Base-by-base conservation (phyloP, 2,113 vertebrate species). In the Nicator chloris region DNA sequence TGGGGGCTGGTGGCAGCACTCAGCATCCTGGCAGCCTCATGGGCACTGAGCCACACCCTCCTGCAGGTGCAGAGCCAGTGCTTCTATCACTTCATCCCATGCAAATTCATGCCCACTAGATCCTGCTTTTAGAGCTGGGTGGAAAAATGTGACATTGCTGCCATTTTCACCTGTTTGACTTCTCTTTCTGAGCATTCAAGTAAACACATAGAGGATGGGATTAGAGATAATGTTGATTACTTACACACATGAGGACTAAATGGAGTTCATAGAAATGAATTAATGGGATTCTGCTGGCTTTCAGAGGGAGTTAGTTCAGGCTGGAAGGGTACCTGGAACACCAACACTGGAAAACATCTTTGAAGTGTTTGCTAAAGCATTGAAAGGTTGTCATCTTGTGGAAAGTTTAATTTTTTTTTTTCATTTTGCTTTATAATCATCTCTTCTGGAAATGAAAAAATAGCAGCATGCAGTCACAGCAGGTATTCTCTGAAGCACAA, bases 391-490 rank as follows among this genome's bases (percentile, higher is more conserved):
- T 88, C 54, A 94, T 91, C 89, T 93, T 63, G 13, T 87, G 51
- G 50, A 78, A 90, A 96, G 59, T 90, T 96, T 95, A 83, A 93
- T 95, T 60, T 93, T 85, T 93, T 66, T 42, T 70, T 35, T n/a
- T 8, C 27, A 72, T 96, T 97, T 82, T 64, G 70, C 56, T 69
- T 97, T 81, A 44, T 95, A 94, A 95, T 95, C 6, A 69, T 95
- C 83, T 95, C 82, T 95, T 97, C 85, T 94, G 91, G 91, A 82
- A 77, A 66, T 86, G 72, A 54, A 95, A 96, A 91, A 79, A 47
- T 40, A 93, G 47, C 75, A 95, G 69, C 85, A 79, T 83, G 26
- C 77, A 94, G 71, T 71, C 90, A 96, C 95, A 98, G 93, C 93
- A 96, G 95, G 86, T 81, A 86, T 95, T 92, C 96, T 80, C 77